These are phyloP conservation scores for Recurvirostra avosetta DNA, from an alignment of 2,113 vertebrate genomes.

Conservation along the genomic window DNA sequence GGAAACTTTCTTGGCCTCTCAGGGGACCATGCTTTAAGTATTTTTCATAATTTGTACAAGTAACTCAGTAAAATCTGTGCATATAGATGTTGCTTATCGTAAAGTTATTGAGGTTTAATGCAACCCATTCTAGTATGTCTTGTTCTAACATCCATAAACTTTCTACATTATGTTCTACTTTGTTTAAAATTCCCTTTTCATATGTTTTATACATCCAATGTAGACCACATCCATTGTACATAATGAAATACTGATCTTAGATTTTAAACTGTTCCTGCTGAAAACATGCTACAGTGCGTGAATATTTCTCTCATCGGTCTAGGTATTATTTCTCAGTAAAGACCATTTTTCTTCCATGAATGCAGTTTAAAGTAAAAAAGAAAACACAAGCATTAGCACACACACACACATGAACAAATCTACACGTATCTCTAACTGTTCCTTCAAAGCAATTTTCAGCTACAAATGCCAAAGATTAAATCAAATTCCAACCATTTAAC, in stretches of 20 bases:
- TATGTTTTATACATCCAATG: constrained; percentile 47
- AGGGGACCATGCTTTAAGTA: constrained; percentile 83
- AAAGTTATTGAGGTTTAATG: constrained; percentile 59
- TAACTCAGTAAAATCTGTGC: constrained; percentile 70
- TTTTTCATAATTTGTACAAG: constrained; percentile 62
- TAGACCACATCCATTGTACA: constrained; percentile 46
- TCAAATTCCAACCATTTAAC: constrained; percentile 49
- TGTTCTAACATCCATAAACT: constrained; percentile 52
- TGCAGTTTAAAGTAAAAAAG: constrained; percentile 7
- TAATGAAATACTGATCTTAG: constrained; percentile 58
- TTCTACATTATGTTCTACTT: constrained; percentile 54
- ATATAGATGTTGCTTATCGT: constrained; percentile 53
- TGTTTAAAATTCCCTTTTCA: constrained; percentile 54
- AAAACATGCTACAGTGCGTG: constrained; percentile 55
- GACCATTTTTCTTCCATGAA: constrained; percentile 57
- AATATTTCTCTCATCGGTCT: constrained; percentile 35
- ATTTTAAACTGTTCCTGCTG: constrained; percentile 51
- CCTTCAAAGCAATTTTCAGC: constrained; percentile 29
- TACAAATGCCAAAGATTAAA: constrained; percentile 27
- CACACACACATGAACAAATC: neutral
- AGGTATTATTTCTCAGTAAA: constrained; percentile 42
- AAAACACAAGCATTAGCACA: neutral
- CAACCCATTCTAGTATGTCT: constrained; percentile 42
- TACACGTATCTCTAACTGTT: neutral
- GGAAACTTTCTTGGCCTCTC: constrained; percentile 80